phyloP scores from a whole-genome alignment of 2,888 invertebrate species.

The Tetanocera ferruginea region DNA sequence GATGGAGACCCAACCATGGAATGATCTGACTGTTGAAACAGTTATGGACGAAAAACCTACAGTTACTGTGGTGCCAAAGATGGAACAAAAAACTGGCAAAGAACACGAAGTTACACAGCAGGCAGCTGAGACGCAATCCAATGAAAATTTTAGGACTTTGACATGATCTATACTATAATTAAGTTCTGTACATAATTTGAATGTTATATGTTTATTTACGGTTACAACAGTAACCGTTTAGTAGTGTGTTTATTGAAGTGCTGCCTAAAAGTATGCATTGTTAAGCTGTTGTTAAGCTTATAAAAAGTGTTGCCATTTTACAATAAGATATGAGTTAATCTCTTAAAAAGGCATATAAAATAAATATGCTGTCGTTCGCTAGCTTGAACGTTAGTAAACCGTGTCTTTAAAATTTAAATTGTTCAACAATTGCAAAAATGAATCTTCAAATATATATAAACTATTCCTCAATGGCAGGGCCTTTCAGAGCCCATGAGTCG shows the following conservation, averaged over 20 bases:
- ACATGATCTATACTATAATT: not conserved
- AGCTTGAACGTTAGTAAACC: no score
- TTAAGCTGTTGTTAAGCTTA: not conserved
- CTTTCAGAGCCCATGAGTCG: no score
- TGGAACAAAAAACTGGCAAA: not conserved
- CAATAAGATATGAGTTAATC: no score
- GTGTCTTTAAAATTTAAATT: no score
- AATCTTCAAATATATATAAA: no score
- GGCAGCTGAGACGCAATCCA: not conserved
- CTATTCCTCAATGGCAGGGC: no score
- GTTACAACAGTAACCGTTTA: not conserved
- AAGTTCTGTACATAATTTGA: not conserved
- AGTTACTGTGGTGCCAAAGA: not conserved
- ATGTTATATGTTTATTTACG: not conserved
- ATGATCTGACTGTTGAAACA: conserved; percentile 68
- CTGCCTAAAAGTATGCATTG: not conserved
- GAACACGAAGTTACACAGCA: not conserved
- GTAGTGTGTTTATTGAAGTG: not conserved
- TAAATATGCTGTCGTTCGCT: no score
- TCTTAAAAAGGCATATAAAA: no score
- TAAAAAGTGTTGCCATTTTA: no score
- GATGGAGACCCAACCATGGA: conserved; percentile 80
- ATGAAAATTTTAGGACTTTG: not conserved
- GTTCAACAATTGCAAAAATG: no score
- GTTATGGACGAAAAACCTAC: not conserved